Percentiles rank a stretch among this genome's conserved stretches.
Evolutionary conservation across 2,797 vertebrate genomes (phyloP).

Genomic region (Parauchenoglanis punctatus): DNA sequence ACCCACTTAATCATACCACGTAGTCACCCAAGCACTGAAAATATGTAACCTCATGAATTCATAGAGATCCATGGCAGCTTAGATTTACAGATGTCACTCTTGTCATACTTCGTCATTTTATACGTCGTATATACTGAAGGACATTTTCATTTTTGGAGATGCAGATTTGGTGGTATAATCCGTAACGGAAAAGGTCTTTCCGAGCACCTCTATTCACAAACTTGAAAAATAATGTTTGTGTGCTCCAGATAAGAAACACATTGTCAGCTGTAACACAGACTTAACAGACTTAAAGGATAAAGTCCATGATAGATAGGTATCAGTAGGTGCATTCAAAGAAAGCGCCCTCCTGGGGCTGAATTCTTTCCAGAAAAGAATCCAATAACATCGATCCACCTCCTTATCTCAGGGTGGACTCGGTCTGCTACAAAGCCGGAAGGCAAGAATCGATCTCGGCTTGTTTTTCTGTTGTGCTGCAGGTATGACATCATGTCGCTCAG

Average conservation of each 20-base stretch:
- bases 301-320: neutral
- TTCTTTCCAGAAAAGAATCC: constrained; percentile 41
- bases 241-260: neutral
- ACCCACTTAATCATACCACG: neutral
- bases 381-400: constrained; percentile 41
- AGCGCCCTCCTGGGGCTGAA: neutral
- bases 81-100: neutral
- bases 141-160: neutral
- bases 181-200: neutral
- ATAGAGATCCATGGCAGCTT: neutral
- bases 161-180: neutral
- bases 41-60: neutral
- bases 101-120: neutral
- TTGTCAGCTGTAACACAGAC: neutral
- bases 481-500: constrained; percentile 41
- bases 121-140: neutral
- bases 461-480: constrained; percentile 47
- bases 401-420: constrained; percentile 39
- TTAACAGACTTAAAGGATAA: neutral
- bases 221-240: neutral
- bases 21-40: neutral
- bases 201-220: neutral
- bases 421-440: constrained; percentile 20
- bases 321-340: constrained; percentile 28
- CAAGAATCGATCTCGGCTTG: constrained; percentile 50